Evolutionary conservation across 2,113 vertebrate genomes (phyloP).

Genomic region (Oryzias javanicus): DNA sequence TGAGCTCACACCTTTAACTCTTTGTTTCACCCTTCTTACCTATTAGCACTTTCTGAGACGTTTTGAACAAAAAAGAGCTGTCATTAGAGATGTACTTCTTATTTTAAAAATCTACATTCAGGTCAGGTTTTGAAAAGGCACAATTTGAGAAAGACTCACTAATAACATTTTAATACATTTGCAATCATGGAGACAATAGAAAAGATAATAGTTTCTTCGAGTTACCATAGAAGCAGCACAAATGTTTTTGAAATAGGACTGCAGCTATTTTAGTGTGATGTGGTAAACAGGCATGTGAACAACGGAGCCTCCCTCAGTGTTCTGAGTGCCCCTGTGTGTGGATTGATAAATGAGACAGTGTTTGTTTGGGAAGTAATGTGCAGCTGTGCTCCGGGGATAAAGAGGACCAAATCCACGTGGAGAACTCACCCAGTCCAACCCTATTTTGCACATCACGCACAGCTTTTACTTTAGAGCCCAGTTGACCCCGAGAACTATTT

Average conservation of each 20-base stretch:
- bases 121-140: no score
- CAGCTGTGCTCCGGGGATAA: constrained; percentile 59
- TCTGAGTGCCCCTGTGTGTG: constrained; percentile 27
- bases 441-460: constrained; percentile 23
- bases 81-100: no score
- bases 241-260: constrained; percentile 56
- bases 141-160: no score
- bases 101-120: no score
- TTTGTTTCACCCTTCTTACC: constrained; percentile 18
- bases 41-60: neutral
- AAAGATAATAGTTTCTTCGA: constrained; percentile 34
- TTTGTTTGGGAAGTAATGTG: constrained; percentile 28
- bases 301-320: constrained; percentile 14
- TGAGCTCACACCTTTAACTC: constrained; percentile 51
- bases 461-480: neutral
- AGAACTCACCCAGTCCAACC: constrained; percentile 20
- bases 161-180: constrained; percentile 22
- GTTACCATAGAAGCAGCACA: constrained; percentile 49
- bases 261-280: constrained; percentile 46
- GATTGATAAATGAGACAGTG: constrained; percentile 13
- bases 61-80: no score
- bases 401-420: neutral
- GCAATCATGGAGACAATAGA: constrained; percentile 37
- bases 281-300: constrained; percentile 26
- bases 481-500: constrained; percentile 24